These are phyloP conservation scores for Choloepus didactylus DNA, from an alignment of 2,797 vertebrate species.

Conservation along the genomic window DNA sequence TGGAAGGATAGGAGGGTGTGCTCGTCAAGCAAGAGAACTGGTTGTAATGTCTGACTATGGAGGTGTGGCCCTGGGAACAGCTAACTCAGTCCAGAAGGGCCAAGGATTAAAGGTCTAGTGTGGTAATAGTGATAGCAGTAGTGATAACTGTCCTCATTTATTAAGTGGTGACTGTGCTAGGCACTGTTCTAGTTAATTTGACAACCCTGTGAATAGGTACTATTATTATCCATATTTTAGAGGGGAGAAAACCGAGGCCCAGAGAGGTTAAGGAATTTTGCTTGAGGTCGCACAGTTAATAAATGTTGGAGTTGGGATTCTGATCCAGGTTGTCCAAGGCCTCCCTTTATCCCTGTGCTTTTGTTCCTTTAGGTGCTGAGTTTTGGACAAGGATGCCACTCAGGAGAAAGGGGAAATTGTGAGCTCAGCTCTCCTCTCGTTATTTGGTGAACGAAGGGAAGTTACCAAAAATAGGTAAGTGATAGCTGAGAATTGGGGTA, in stretches of 20 bases:
- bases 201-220: background rate
- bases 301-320: background rate
- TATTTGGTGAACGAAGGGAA: constrained; percentile 54
- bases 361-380: constrained; percentile 53
- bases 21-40: background rate
- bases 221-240: background rate
- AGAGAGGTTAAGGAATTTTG: too few relatives aligned
- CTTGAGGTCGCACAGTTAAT: background rate
- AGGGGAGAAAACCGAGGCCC: background rate
- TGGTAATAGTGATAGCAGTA: too few relatives aligned
- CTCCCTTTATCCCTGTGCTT: background rate
- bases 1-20: background rate
- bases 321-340: background rate
- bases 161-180: background rate
- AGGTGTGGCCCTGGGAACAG: background rate
- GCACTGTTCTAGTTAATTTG: too few relatives aligned
- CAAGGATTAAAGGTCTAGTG: background rate
- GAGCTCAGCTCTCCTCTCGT: background rate
- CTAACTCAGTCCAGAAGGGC: background rate
- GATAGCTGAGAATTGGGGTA: background rate
- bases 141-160: background rate
- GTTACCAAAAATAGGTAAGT: constrained; percentile 64
- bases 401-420: background rate
- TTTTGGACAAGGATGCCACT: background rate
- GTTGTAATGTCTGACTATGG: background rate